Evolutionary conservation across 2,797 vertebrate species (phyloP).

Genomic region (Betta splendens): DNA sequence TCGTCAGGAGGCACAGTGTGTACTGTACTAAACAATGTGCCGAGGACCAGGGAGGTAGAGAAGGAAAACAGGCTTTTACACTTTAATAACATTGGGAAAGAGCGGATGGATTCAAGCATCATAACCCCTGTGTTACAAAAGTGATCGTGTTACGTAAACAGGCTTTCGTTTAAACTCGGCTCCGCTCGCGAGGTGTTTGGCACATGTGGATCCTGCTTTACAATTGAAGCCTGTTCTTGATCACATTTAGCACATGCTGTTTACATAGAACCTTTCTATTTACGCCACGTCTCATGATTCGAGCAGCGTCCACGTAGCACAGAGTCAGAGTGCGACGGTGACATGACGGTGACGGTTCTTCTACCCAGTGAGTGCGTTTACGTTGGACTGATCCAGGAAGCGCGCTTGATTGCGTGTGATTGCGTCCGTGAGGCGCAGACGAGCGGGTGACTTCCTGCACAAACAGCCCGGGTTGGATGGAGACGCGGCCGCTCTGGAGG

Average conservation of each 20-base stretch:
- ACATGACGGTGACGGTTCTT: constrained; percentile 49
- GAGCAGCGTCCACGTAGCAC: no score
- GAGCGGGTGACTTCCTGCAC: constrained; percentile 65
- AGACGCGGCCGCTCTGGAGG: constrained; percentile 58
- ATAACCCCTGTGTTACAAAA: constrained; percentile 63
- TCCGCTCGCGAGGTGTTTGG: constrained; percentile 44
- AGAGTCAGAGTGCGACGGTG: no score
- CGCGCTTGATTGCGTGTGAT: constrained; percentile 66
- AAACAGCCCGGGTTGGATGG: constrained; percentile 53
- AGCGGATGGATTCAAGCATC: constrained; percentile 58
- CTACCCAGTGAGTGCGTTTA: constrained; percentile 56
- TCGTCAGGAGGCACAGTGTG: constrained; percentile 71
- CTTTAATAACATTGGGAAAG: constrained; percentile 73
- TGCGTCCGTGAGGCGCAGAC: constrained; percentile 61
- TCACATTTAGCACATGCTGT: no score
- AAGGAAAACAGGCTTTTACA: constrained; percentile 65
- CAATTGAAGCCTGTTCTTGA: not conserved
- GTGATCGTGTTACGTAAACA: constrained; percentile 64
- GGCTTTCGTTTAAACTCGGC: constrained; percentile 51
- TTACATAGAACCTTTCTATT: no score
- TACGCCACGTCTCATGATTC: no score
- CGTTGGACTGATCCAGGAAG: constrained; percentile 66
- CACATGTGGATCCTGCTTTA: not conserved
- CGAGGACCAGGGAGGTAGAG: constrained; percentile 63
- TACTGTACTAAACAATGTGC: constrained; percentile 62